Evolutionary conservation across 1,140 invertebrate species (phyloP).

Genomic region (Probaryconus sp.): DNA sequence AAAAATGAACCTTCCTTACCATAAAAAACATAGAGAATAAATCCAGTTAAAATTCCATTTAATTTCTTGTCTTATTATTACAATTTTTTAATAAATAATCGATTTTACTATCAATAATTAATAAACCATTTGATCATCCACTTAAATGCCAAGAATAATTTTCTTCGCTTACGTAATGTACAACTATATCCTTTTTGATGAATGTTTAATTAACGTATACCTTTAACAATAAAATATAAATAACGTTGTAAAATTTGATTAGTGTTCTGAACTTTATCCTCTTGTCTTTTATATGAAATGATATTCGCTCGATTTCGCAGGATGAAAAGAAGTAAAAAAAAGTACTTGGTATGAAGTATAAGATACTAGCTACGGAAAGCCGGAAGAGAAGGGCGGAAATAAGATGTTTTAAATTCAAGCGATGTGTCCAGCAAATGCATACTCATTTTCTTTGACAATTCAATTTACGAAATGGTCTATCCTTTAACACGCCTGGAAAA

Average conservation of each 20-base stretch:
- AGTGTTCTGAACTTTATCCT: conserved; percentile 28
- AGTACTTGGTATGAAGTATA: conserved; percentile 42
- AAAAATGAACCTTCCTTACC: no score
- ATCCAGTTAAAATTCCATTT: neutral
- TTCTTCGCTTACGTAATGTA: no score
- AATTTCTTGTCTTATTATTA: no score
- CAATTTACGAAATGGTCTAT: conserved; percentile 53
- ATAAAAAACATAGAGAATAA: no score
- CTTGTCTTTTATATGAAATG: conserved; percentile 47
- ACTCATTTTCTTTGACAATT: conserved; percentile 57
- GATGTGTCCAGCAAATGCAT: conserved; percentile 41
- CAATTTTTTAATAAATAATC: no score
- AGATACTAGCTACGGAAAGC: conserved; percentile 25
- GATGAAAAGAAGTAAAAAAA: conserved; percentile 37
- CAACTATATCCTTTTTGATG: neutral
- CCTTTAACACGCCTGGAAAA: conserved; percentile 37
- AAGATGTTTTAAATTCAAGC: conserved; percentile 57
- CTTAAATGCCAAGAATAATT: no score
- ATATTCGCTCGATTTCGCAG: conserved; percentile 36
- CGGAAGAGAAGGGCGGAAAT: conserved; percentile 36
- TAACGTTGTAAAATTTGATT: conserved; percentile 38
- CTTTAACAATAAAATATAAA: conserved; percentile 29
- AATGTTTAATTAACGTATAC: conserved; percentile 32
- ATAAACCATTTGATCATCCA: no score
- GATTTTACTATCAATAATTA: no score